These are phyloP conservation scores for Austrolebias charrua DNA, from an alignment of 2,797 vertebrate species.

Conservation along the genomic window DNA sequence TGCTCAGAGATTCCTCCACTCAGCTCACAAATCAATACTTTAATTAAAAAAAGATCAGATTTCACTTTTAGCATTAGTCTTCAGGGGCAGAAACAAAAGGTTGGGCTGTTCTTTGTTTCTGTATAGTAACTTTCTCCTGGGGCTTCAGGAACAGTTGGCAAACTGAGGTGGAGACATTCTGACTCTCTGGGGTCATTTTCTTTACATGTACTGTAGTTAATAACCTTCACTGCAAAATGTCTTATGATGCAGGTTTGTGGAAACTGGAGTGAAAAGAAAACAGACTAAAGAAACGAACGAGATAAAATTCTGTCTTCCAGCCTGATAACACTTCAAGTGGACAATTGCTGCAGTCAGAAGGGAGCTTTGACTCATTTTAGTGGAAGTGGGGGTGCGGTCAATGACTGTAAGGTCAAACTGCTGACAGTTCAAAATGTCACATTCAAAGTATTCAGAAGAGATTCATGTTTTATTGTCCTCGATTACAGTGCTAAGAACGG, in stretches of 20 bases:
- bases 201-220: conserved; percentile 10
- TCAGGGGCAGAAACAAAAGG: conserved; percentile 23
- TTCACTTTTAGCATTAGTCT: conserved; percentile 30
- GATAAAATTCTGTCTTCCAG: conserved; percentile 33
- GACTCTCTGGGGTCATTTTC: conserved; percentile 14
- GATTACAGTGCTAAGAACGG: too few species aligned
- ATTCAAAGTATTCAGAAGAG: not conserved
- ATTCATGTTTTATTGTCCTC: not conserved
- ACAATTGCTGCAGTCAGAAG: conserved; percentile 31
- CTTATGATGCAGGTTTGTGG: conserved; percentile 14
- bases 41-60: conserved; percentile 53
- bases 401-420: conserved; percentile 45
- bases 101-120: conserved; percentile 31
- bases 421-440: conserved; percentile 60
- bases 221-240: not conserved
- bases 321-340: conserved; percentile 54
- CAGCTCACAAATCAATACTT: conserved; percentile 41
- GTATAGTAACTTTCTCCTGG: conserved; percentile 50
- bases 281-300: not conserved
- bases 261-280: not conserved
- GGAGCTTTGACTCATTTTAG: conserved; percentile 59
- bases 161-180: conserved; percentile 46
- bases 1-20: conserved; percentile 23
- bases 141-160: conserved; percentile 44
- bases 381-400: conserved; percentile 19